Base-by-base conservation (phyloP, 23 tunicate species). In the Trididemnum clinides region DNA sequence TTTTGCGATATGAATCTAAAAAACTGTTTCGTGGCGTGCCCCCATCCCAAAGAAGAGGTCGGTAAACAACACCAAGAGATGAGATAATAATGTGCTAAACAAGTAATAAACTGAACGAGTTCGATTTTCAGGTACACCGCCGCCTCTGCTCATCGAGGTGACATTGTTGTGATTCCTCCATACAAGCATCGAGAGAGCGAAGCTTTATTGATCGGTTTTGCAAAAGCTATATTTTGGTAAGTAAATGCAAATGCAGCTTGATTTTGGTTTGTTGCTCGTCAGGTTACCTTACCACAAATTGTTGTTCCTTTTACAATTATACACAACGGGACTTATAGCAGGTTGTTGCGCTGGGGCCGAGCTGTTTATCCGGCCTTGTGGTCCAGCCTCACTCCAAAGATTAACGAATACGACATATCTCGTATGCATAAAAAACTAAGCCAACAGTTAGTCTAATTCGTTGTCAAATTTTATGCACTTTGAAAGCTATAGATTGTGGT, bases 111-210 rank as follows among this genome's bases (percentile, higher is more conserved):
- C n/a, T 31, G 30, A 28, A 29, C n/a, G n/a, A 66, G 19, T 66
- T 29, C 7, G 7, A 62, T 28, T 69, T 69, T 7, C 12, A 73
- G 80, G 80, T 73, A 73, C 57, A 20, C 26, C 5, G 10, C 27
- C 20, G 80, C 80, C 18, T 22, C 28, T 36, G 80, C 80, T 19
- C 3, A 19, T 37, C 80, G 80, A 7, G 38, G 20, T 29, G 29
- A 7, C 6, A 73, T 20, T 18, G 57, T 36, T 5, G 19, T 73
- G 30, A 35, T 39, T 18, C 54, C 80, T 73, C 80, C 80, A 2
- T 36, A 36, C 18, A 35, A 37, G 28, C 57, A 73, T 23, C n/a
- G n/a, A 19, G 80, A 37, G n/a, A 73, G 80, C 38, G 80, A 57
- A 6, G 54, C 80, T 2, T 29, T 28, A 18, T 2, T 73, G 7